These are phyloP conservation scores for Drosophila lini DNA, from an alignment of 1,140 invertebrate genomes.

Conservation along the genomic window DNA sequence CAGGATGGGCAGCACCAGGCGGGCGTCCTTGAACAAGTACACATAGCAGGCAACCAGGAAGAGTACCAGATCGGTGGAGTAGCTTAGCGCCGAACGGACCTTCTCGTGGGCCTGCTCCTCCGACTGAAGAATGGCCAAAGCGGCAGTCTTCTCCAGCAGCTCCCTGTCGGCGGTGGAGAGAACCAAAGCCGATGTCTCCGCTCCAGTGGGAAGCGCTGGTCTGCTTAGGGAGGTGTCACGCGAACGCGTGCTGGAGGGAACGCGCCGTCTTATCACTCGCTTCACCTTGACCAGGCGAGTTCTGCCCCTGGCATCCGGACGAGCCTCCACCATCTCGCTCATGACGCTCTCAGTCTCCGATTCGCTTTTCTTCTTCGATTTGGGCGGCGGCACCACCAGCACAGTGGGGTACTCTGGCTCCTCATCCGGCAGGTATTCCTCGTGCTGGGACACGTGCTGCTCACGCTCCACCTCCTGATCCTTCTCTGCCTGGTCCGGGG, in stretches of 20 bases:
- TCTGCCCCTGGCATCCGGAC: conserved; percentile 69
- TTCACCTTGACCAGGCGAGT: conserved; percentile 78
- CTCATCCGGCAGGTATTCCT: conserved; percentile 5
- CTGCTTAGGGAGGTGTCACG: conserved; percentile 70
- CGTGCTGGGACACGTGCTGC: not conserved
- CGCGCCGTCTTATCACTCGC: conserved; percentile 66
- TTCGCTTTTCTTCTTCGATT: conserved; percentile 56
- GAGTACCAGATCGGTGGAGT: conserved; percentile 89
- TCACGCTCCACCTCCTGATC: conserved; percentile 15
- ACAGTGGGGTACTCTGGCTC: conserved; percentile 60
- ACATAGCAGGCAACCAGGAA: conserved; percentile 90
- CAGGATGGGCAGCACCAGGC: conserved; percentile 90
- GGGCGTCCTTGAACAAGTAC: conserved; percentile 91
- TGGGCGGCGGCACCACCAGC: conserved; percentile 62
- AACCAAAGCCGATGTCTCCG: conserved; percentile 34
- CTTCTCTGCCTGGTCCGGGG: conserved; percentile 26
- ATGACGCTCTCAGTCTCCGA: conserved; percentile 58
- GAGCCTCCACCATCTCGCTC: conserved; percentile 74
- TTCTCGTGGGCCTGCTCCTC: conserved; percentile 87
- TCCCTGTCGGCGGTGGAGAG: conserved; percentile 54
- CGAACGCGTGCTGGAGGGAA: conserved; percentile 75
- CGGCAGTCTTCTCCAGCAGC: conserved; percentile 53
- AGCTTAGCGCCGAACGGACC: conserved; percentile 88
- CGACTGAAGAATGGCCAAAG: conserved; percentile 79
- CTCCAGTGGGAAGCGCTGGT: conserved; percentile 14